Evolutionary conservation across 64 coral and sea anemone genomes (phyloP).

Genomic region (Cladopsammia gracilis): DNA sequence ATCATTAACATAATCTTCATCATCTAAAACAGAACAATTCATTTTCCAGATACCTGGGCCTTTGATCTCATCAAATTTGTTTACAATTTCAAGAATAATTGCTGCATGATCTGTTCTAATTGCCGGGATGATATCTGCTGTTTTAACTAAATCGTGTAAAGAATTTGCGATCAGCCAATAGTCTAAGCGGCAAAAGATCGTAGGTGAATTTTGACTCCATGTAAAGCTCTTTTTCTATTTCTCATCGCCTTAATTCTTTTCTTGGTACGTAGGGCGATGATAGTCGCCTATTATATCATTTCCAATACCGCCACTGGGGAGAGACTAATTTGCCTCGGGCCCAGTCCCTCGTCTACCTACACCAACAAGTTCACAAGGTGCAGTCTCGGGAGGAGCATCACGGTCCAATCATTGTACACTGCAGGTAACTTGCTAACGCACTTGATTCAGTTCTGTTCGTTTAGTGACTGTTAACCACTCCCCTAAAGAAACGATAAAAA

Average conservation of each 20-base stretch:
- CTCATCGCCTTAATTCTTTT: neutral
- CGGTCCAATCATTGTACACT: slow-evolving; percentile 86
- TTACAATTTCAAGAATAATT: too few relatives aligned
- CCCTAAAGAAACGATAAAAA: neutral
- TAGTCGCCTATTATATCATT: slow-evolving; percentile 82
- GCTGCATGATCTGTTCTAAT: too few relatives aligned
- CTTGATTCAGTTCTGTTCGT: neutral
- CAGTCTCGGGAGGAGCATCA: slow-evolving; percentile 64
- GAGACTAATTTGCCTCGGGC: slow-evolving; percentile 46
- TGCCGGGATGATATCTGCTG: too few relatives aligned
- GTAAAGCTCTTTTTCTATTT: too few relatives aligned
- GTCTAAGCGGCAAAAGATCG: too few relatives aligned
- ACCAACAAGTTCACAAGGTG: slow-evolving; percentile 91
- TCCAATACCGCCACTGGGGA: slow-evolving; percentile 81
- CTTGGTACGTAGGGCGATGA: slow-evolving; percentile 54
- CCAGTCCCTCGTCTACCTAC: slow-evolving; percentile 79
- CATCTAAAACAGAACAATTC: too few relatives aligned
- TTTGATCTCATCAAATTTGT: too few relatives aligned
- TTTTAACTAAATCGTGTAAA: too few relatives aligned
- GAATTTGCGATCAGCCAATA: too few relatives aligned
- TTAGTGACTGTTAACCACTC: neutral
- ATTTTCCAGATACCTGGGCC: too few relatives aligned
- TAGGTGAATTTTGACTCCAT: too few relatives aligned
- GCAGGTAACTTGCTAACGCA: slow-evolving; percentile 53
- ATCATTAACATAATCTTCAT: too few relatives aligned